phyloP scores from a whole-genome alignment of 2,888 invertebrate genomes.

The Eremobia ochroleuca region DNA sequence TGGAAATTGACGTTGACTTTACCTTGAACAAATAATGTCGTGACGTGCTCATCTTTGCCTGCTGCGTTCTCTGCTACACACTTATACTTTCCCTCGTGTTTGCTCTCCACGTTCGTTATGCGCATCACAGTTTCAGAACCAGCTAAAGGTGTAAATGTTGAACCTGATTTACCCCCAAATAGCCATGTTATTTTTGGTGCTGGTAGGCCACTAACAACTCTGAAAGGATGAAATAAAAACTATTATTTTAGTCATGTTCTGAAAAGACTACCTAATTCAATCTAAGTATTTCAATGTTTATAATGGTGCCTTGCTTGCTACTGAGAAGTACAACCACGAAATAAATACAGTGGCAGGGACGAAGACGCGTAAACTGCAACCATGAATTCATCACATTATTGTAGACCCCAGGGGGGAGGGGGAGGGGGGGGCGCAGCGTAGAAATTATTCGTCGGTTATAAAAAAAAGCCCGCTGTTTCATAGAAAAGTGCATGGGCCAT shows the following conservation, averaged over 20 bases:
- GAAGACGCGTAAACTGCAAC: not conserved
- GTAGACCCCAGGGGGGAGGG: too few relatives aligned
- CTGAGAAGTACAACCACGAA: not conserved
- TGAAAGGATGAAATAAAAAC: slow-evolving; percentile 9
- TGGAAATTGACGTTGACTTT: not conserved
- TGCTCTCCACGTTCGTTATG: slow-evolving; percentile 15
- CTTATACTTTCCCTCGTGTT: slow-evolving; percentile 48
- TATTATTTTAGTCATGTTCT: not conserved
- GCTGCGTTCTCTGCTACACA: slow-evolving; percentile 44
- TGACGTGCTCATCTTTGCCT: slow-evolving; percentile 34
- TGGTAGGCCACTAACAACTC: slow-evolving; percentile 43
- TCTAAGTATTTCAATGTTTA: not conserved
- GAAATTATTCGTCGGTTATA: not conserved
- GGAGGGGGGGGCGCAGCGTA: too few relatives aligned
- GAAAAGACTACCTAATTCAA: not conserved
- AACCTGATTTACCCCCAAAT: slow-evolving; percentile 18
- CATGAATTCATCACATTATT: not conserved
- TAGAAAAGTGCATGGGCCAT: too few relatives aligned
- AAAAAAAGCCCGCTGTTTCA: not conserved
- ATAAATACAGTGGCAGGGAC: not conserved
- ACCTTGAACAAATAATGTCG: slow-evolving; percentile 48
- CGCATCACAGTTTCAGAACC: slow-evolving; percentile 22
- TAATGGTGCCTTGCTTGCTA: not conserved
- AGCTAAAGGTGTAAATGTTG: slow-evolving; percentile 11
- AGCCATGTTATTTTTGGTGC: slow-evolving; percentile 53